Percentiles rank a stretch among this genome's conserved stretches.
These are phyloP conservation scores for Anisognathus igniventris DNA, from an alignment of 2,797 vertebrate species.

Conservation along the genomic window DNA sequence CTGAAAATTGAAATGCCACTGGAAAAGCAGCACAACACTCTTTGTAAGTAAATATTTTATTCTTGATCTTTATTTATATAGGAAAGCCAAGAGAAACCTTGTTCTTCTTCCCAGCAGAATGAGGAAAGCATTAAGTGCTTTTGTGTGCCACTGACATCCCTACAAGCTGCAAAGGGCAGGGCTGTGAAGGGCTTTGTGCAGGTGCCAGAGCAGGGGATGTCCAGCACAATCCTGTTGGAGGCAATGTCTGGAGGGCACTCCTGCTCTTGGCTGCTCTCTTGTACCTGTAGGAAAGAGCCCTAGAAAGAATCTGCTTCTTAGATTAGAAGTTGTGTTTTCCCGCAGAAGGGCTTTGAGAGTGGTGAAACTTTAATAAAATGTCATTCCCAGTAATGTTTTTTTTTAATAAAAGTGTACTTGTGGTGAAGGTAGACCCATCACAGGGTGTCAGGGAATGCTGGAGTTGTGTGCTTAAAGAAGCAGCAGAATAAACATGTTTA, in stretches of 20 bases:
- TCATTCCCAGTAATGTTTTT: neutral
- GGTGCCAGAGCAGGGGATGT: neutral
- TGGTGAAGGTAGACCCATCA: neutral
- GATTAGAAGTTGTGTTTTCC: neutral
- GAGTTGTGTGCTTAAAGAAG: neutral
- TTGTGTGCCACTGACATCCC: neutral
- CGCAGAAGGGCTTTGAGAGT: neutral
- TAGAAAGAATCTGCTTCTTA: neutral
- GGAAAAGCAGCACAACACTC: neutral
- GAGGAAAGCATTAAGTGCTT: neutral
- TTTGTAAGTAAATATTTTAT: constrained; percentile 8
- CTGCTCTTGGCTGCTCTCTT: neutral
- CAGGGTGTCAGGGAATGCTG: neutral
- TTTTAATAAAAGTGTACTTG: neutral
- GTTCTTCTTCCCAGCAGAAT: neutral
- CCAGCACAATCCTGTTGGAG: neutral
- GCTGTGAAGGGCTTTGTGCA: neutral
- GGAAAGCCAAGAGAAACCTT: neutral
- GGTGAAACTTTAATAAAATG: neutral
- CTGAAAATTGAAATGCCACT: neutral
- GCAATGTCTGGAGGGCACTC: neutral
- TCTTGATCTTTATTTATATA: neutral
- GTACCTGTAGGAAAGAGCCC: neutral
- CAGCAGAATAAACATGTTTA: neutral
- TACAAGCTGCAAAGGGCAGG: neutral